Evolutionary conservation across 2,888 invertebrate species (phyloP), one percentile per base, ranked within the genome.

Genomic region (Tineola bisselliella): DNA sequence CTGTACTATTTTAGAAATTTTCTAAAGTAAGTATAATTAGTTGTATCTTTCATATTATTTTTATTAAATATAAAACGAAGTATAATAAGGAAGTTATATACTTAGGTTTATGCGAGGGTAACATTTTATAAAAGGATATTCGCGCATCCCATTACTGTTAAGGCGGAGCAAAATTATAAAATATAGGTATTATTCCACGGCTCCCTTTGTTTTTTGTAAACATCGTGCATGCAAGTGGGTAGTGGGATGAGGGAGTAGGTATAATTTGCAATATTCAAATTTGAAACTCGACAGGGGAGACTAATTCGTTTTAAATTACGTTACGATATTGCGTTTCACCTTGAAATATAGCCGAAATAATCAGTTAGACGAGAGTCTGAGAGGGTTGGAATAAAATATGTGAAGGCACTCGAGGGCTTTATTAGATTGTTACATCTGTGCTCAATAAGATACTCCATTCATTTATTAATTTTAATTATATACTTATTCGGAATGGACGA

Each of bases 221-320:
- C 25, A 60, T 60, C n/a, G 33, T 19, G 58, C 33, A 31, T 13
- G 6, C 33, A 43, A 43, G 48, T 60, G 75, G 74, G 73, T 75
- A 63, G 73, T 70, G 72, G 70, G 72, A 75, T 75, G 48, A 73
- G 82, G 84, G 84, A 76, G 79, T 73, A 75, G 76, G 82, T 74
- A 73, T 76, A 64, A 73, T 74, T 73, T 70, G 70, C 70, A 70
- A 76, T 82, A 84, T 86, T 84, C 81, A 87, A 87, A 87, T 86
- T 81, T 73, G 71, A 69, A 72, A 73, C 75, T 70, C 72, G 64
- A 77, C 76, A 77, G 81, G 87, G 86, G 84, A 77, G 76, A 78
- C 86, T 87, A 87, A 87, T 87, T 87, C 75, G 83, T 82, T 87
- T 87, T 81, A 86, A 86, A 87, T 87, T 87, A 81, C 83, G 79